phyloP scores from a whole-genome alignment of 2,797 vertebrate species.

The Novumbra hubbsi region DNA sequence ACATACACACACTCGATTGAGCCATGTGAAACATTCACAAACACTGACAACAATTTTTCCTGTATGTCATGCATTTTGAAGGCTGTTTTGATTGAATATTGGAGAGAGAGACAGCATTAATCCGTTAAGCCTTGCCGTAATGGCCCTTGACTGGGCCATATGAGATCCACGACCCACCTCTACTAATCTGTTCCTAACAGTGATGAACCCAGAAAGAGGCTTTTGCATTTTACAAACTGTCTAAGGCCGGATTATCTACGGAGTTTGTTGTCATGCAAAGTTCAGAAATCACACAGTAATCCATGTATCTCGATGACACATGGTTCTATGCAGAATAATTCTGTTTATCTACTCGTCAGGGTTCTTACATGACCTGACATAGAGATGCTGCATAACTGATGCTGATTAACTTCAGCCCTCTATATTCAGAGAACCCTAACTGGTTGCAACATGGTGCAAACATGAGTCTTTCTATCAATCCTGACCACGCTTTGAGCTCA shows the following conservation, averaged over 20 bases:
- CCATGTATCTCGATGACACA: slow-evolving; percentile 52
- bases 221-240: slow-evolving; percentile 76
- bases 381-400: background rate
- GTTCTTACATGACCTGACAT: background rate
- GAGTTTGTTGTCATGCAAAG: slow-evolving; percentile 58
- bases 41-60: slow-evolving; percentile 35
- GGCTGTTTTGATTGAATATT: slow-evolving; percentile 70
- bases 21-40: slow-evolving; percentile 32
- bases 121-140: slow-evolving; percentile 80
- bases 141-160: slow-evolving; percentile 79
- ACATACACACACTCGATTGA: background rate
- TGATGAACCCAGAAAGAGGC: slow-evolving; percentile 78
- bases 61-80: slow-evolving; percentile 35
- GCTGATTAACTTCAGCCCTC: background rate
- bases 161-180: slow-evolving; percentile 77
- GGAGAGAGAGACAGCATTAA: slow-evolving; percentile 62
- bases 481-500: no score
- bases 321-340: slow-evolving; percentile 37
- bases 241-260: slow-evolving; percentile 73
- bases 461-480: no score
- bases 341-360: background rate
- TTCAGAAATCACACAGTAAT: slow-evolving; percentile 58
- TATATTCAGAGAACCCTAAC: background rate
- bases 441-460: background rate
- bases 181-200: slow-evolving; percentile 77